These are phyloP conservation scores for Scytalopus superciliaris DNA, from an alignment of 2,113 vertebrate genomes.

Conservation along the genomic window DNA sequence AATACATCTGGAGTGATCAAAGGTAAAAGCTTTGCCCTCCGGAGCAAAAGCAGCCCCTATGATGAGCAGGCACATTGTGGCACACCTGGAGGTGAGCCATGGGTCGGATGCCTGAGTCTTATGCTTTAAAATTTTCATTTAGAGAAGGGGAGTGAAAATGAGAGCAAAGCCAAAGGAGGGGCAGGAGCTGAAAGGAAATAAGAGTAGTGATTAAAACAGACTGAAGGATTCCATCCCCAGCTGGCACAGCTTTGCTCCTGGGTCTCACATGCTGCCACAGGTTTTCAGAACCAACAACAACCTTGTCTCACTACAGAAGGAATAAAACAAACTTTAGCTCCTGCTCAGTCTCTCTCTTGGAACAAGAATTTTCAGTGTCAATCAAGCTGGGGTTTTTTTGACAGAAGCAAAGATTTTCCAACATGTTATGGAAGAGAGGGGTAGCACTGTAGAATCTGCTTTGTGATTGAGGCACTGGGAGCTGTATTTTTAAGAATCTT, in stretches of 20 bases:
- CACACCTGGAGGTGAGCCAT: slow-evolving; percentile 42
- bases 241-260: neutral
- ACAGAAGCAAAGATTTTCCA: neutral
- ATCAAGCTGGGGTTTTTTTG: neutral
- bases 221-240: neutral
- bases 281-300: slow-evolving; percentile 6
- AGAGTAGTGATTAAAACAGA: neutral
- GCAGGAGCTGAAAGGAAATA: neutral
- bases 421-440: neutral
- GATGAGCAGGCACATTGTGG: slow-evolving; percentile 4
- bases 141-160: neutral
- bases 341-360: neutral
- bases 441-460: neutral
- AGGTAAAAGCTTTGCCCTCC: slow-evolving; percentile 15
- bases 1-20: slow-evolving; percentile 45
- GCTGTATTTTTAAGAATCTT: neutral
- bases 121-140: neutral
- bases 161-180: neutral
- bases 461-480: neutral
- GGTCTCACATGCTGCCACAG: slow-evolving; percentile 5
- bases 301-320: neutral
- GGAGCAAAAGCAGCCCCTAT: neutral
- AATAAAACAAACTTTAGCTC: slow-evolving; percentile 29
- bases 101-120: neutral
- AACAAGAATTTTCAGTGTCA: neutral